Conservation (phyloP, 2,113 vertebrate species). For the Lynx canadensis region DNA sequence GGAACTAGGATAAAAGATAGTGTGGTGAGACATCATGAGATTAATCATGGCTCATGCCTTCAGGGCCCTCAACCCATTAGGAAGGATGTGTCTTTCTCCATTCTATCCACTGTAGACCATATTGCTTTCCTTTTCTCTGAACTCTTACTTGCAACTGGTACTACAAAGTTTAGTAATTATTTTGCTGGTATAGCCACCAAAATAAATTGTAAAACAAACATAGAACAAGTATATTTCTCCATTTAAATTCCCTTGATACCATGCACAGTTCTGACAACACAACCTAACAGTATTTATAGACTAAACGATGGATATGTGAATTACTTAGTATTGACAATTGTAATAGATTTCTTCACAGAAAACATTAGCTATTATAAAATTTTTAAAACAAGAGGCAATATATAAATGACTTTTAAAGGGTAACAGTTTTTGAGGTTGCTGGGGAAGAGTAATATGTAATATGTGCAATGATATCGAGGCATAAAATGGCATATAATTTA, state of each 20-base stretch:
- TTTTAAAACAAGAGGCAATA: background rate
- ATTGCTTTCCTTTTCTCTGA: background rate
- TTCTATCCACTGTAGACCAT: background rate
- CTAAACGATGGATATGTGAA: background rate
- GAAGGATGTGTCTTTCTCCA: background rate
- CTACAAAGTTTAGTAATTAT: background rate
- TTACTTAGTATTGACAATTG: background rate
- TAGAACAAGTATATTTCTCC: background rate
- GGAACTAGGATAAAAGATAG: background rate
- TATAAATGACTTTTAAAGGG: background rate
- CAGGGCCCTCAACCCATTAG: background rate
- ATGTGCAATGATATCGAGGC: background rate
- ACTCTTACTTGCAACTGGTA: background rate
- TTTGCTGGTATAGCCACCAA: background rate
- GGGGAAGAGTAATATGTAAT: background rate
- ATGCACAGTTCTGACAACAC: background rate
- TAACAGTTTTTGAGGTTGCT: background rate
- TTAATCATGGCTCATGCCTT: background rate
- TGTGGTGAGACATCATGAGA: background rate
- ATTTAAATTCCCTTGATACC: background rate
- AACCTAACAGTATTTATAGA: background rate
- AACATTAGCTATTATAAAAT: background rate
- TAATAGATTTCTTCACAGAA: background rate
- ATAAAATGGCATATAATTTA: background rate
- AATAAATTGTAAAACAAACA: background rate